Base-by-base conservation (phyloP, 2,888 invertebrate genomes). In the Calliscelio sp. region DNA sequence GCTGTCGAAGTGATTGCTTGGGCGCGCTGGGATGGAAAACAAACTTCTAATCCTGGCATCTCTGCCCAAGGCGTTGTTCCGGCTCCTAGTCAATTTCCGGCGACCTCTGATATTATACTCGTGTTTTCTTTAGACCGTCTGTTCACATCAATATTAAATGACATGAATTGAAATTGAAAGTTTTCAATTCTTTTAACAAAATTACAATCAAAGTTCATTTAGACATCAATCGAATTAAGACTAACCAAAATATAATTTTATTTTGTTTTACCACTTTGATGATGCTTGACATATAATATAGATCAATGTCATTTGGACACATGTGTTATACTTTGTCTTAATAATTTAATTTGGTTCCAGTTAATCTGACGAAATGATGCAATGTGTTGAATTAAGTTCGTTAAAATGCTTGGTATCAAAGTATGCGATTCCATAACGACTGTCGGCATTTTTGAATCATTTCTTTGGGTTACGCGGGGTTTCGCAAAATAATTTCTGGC, bases 51-150 rank as follows among this genome's bases (percentile, higher is more conserved):
- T 89, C 80, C 77, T 41, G 28, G 14, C 57, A 20, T 49, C 88
- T 88, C 74, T 73, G 86, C 90, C 86, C 63, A 81, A 85, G 87
- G 89, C 88, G 87, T 88, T 87, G 82, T 86, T 86, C 75, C 85
- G 80, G 83, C 87, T 87, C 83, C 84, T 65, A 86, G 84, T 88
- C 89, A 89, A 90, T 90, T 89, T 89, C 87, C 89, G 85, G 68
- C 65, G 57, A 71, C 57, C 63, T 73, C 65, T 44, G 71, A 61
- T 71, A 84, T 80, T 73, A 81, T 53, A 49, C 7, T 8, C 32
- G 22, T 84, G 81, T 81, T 84, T 84, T 84, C 79, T 75, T 84
- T 84, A 28, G 80, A 59, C 61, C 35, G 28, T 32, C 57, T 71
- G 49, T 75, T 75, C 65, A 18, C 22, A 46, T 20, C 35, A n/a